Evolutionary conservation across 2,888 invertebrate genomes (phyloP), one percentile per base, ranked within the genome.

Genomic region (Pyrrhia umbra): DNA sequence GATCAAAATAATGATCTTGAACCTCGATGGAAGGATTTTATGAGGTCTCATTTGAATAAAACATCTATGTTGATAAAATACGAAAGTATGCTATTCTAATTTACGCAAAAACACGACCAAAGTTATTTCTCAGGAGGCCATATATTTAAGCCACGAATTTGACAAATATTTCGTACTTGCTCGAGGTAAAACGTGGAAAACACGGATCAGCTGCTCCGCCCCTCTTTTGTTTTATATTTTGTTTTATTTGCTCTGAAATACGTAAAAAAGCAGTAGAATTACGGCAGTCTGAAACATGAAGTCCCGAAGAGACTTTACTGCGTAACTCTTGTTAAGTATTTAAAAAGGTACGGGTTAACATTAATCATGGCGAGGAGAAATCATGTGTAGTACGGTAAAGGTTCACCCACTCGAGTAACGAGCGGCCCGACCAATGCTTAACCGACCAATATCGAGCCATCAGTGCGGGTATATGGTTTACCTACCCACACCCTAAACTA

Each of bases 361-460:
- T 76, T 58, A 61, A 76, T 71, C 77, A 61, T 57, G 49, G 40
- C 27, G 21, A 46, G 46, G 57, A 34, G 58, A 72, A 73, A 66
- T 76, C 72, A 76, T 66, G 72, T 73, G 50, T 61, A 56, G 39
- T 49, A 54, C 56, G 47, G 52, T 54, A 58, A 30, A 61, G 27
- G 60, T 71, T 70, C 72, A 70, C 50, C 71, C 71, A 58, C 55
- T 71, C 65, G 76, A 76, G 57, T 76, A 76, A 76, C 30, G 71
- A 54, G 15, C 45, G 46, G 42, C 56, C 56, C 57, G 34, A 46
- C 23, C 20, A 30, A 40, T 58, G 74, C 68, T 73, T 56, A 77
- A 72, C 74, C 55, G 42, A 68, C 68, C 77, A 64, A 68, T 60
- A 62, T 59, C 40, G 50, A 54, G 59, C 59, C 71, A 65, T 65